Evolutionary conservation across 2,888 invertebrate genomes (phyloP).

Genomic region (Drosophila cognata): DNA sequence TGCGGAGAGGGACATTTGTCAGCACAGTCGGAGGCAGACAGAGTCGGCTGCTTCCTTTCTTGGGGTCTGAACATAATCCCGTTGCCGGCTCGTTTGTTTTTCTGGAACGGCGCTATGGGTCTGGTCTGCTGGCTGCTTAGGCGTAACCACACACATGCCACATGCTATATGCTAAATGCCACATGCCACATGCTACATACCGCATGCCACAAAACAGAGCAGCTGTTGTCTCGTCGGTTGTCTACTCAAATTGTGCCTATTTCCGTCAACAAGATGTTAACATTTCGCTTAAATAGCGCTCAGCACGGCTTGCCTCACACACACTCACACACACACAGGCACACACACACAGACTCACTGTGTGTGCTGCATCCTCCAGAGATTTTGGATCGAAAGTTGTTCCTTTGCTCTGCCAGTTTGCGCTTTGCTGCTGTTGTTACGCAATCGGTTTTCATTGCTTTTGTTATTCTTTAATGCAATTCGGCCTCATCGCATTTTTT

Average conservation of each 20-base stretch:
- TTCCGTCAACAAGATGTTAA: constrained; percentile 80
- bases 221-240: constrained; percentile 54
- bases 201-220: constrained; percentile 51
- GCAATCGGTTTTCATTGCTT: constrained; percentile 43
- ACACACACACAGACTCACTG: neutral
- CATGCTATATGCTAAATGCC: constrained; percentile 1
- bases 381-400: constrained; percentile 25
- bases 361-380: constrained; percentile 26
- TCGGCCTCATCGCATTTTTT: constrained; percentile 41
- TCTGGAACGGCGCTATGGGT: constrained; percentile 27
- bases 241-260: constrained; percentile 73
- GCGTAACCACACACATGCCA: constrained; percentile 25
- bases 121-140: constrained; percentile 31
- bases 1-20: constrained; percentile 4
- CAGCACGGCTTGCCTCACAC: constrained; percentile 41
- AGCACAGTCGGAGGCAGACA: constrained; percentile 2
- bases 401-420: constrained; percentile 38
- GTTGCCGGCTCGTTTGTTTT: constrained; percentile 36
- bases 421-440: constrained; percentile 41
- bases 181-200: constrained; percentile 10
- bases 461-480: constrained; percentile 68
- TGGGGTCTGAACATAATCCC: constrained; percentile 1
- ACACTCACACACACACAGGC: constrained; percentile 1
- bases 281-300: constrained; percentile 73
- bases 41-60: neutral